A percentile compares a stretch with the other conserved stretches of the same genome.
Conservation (phyloP, 2,888 invertebrate genomes). For the Xylota segnis region DNA sequence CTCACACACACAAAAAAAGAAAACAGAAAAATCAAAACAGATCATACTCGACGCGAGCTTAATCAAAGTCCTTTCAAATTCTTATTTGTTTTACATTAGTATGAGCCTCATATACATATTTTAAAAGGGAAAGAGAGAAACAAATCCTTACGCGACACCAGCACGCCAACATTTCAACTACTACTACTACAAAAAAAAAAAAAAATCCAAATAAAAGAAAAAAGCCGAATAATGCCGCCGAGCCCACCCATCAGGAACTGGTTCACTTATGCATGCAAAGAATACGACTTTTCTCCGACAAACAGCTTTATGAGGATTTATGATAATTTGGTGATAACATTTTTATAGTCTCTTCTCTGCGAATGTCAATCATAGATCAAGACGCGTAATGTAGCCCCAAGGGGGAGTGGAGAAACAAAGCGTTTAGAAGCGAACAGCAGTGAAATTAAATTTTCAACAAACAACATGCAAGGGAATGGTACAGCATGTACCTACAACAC, state of each 20-base stretch:
- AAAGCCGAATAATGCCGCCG: neutral
- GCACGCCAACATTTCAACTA: constrained; percentile 8
- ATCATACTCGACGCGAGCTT: constrained; percentile 6
- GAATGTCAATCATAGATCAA: constrained; percentile 37
- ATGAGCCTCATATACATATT: constrained; percentile 11
- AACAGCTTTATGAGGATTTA: constrained; percentile 45
- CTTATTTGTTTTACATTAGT: constrained; percentile 36
- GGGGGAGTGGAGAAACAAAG: constrained; percentile 2
- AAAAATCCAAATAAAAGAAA: constrained; percentile 1
- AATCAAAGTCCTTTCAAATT: constrained; percentile 32
- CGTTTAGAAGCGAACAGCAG: neutral
- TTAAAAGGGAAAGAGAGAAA: neutral
- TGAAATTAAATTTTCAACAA: constrained; percentile 15
- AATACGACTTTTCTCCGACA: constrained; percentile 18
- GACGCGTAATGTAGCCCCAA: constrained; percentile 2
- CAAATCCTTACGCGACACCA: constrained; percentile 3
- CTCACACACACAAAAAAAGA: neutral
- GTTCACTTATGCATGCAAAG: constrained; percentile 37
- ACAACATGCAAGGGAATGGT: neutral
- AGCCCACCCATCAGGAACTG: constrained; percentile 25
- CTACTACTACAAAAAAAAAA: constrained; percentile 2
- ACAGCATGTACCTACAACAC: neutral
- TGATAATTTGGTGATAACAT: constrained; percentile 49
- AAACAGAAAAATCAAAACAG: neutral
- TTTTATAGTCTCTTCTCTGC: constrained; percentile 31